phyloP scores from a whole-genome alignment of 2,797 vertebrate genomes.

The Cichlasoma orientale region DNA sequence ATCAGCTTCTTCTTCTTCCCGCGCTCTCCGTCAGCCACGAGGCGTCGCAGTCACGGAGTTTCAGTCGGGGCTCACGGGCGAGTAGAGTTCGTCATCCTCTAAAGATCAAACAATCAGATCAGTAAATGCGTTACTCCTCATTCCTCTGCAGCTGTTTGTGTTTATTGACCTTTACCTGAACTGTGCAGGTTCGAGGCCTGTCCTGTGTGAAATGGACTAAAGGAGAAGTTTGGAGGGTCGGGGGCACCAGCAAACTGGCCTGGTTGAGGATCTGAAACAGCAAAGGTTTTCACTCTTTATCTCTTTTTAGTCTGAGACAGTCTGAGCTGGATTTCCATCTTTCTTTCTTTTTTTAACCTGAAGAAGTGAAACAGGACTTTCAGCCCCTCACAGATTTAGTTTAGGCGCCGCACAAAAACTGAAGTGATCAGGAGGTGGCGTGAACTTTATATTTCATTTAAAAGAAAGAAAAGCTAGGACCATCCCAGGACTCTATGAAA shows the following conservation, averaged over 20 bases:
- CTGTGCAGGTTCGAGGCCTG: neutral
- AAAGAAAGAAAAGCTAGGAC: neutral
- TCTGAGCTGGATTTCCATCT: neutral
- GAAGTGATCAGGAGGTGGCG: no score
- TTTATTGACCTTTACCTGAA: conserved; percentile 24
- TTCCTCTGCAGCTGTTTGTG: rapidly evolving
- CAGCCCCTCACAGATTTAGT: no score
- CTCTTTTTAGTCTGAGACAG: neutral
- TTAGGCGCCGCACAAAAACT: no score
- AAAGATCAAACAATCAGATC: neutral
- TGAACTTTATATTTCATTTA: neutral
- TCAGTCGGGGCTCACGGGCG: conserved; percentile 63
- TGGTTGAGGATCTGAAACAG: neutral
- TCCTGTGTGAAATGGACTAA: neutral
- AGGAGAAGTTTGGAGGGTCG: neutral
- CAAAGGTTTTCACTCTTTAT: neutral
- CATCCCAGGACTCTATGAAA: neutral
- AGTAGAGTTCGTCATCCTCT: conserved; percentile 64
- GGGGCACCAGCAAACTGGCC: neutral
- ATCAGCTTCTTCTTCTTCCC: neutral
- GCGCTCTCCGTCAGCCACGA: rapidly evolving
- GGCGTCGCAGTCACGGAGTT: conserved; percentile 47
- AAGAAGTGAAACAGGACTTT: rapidly evolving
- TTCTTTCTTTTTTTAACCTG: rapidly evolving
- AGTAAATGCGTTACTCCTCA: neutral